Evolutionary conservation across 2,797 vertebrate species (phyloP).

Genomic region (Sebastes steindachneri): DNA sequence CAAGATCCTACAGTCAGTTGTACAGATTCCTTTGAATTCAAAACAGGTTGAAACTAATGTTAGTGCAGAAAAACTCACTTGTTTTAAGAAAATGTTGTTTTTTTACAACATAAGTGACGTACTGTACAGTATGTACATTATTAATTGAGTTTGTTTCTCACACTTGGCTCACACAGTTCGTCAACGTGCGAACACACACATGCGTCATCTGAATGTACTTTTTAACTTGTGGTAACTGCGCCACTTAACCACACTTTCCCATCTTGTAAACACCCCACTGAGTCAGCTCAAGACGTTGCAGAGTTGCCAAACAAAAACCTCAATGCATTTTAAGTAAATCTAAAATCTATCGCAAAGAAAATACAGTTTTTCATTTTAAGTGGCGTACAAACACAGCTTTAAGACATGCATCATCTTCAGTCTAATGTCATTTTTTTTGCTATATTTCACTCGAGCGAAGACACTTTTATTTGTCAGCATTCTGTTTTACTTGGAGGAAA

Average conservation of each 20-base stretch:
- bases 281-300: constrained; percentile 4
- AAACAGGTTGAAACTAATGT: background rate
- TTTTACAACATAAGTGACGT: no score
- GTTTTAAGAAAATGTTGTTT: background rate
- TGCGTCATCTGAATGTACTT: background rate
- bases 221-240: background rate
- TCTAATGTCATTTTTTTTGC: background rate
- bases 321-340: background rate
- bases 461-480: background rate
- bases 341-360: background rate
- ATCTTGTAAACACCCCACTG: background rate
- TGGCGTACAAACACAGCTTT: background rate
- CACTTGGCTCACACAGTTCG: background rate
- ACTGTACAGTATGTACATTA: background rate
- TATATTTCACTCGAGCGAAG: fast-evolving
- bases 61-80: background rate
- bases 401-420: background rate
- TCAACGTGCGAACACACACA: background rate
- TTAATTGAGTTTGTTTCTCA: background rate
- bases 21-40: background rate
- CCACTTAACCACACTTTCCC: background rate
- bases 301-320: background rate
- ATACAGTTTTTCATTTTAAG: background rate
- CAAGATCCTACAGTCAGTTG: background rate
- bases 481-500: background rate